Conservation (phyloP, 2,113 vertebrate species). For the Vicugna pacos region DNA sequence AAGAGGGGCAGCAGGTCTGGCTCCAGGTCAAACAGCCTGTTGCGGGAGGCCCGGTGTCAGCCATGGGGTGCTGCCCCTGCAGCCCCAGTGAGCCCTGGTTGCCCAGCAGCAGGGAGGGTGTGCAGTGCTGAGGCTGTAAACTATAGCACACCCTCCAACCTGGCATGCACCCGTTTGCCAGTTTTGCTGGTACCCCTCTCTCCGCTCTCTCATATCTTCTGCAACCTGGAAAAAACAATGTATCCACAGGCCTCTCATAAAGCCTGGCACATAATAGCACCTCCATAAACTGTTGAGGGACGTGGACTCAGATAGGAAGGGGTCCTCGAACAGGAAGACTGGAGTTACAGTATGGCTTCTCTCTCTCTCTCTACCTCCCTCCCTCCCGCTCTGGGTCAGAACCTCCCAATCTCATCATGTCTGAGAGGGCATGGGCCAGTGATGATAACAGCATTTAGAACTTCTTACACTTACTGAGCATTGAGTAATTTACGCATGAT, state of each 20-base stretch:
- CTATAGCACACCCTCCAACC: not conserved
- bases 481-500: not conserved
- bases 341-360: not conserved
- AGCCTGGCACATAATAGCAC: not conserved
- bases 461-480: not conserved
- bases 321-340: not conserved
- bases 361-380: not conserved
- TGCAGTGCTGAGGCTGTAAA: not conserved
- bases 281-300: not conserved
- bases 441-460: not conserved
- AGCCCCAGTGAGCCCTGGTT: accelerated
- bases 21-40: slow-evolving; percentile 95
- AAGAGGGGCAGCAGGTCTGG: slow-evolving; percentile 94
- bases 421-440: not conserved
- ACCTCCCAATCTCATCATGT: not conserved
- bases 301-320: not conserved
- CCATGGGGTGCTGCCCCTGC: not conserved
- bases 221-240: not conserved
- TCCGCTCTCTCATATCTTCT: not conserved
- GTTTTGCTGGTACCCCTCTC: not conserved
- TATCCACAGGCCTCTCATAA: not conserved
- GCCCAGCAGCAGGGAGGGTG: not conserved
- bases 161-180: not conserved
- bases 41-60: not conserved
- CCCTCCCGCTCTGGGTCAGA: not conserved